A percentile compares a stretch with the other conserved stretches of the same genome.
These are phyloP conservation scores for Budorcas taxicolor DNA, from an alignment of 2,113 vertebrate genomes.

Conservation along the genomic window DNA sequence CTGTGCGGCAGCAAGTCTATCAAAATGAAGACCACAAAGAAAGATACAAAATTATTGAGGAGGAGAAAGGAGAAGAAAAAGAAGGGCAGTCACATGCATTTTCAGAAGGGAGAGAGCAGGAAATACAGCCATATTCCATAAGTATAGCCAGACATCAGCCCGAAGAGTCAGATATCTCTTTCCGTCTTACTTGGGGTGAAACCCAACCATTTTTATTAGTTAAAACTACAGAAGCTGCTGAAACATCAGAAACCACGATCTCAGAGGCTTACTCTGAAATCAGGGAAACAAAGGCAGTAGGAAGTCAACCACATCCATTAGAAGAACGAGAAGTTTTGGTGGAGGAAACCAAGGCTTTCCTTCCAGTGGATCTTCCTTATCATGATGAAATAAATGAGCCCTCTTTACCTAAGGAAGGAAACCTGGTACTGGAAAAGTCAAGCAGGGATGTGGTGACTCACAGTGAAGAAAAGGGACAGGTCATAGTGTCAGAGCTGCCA, in stretches of 20 bases:
- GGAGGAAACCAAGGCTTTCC: background rate
- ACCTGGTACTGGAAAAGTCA: slow-evolving; percentile 10
- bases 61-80: slow-evolving; percentile 24
- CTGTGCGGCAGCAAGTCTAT: background rate
- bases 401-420: background rate
- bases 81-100: background rate
- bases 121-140: background rate
- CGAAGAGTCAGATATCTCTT: background rate
- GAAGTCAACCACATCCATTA: background rate
- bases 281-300: slow-evolving; percentile 26
- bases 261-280: background rate
- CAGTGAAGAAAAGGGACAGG: background rate
- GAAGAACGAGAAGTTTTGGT: slow-evolving; percentile 14
- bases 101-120: slow-evolving; percentile 19
- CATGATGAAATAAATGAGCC: background rate
- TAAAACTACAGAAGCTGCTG: slow-evolving; percentile 5
- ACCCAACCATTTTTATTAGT: background rate
- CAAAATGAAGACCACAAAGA: slow-evolving; percentile 31
- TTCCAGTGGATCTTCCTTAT: background rate
- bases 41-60: slow-evolving; percentile 15
- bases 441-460: background rate
- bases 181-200: slow-evolving; percentile 14
- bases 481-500: background rate
- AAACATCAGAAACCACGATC: slow-evolving; percentile 20
- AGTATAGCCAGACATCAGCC: background rate